These are phyloP conservation scores for Podotricha telesiphe DNA, from an alignment of 2,888 invertebrate genomes.

Conservation along the genomic window DNA sequence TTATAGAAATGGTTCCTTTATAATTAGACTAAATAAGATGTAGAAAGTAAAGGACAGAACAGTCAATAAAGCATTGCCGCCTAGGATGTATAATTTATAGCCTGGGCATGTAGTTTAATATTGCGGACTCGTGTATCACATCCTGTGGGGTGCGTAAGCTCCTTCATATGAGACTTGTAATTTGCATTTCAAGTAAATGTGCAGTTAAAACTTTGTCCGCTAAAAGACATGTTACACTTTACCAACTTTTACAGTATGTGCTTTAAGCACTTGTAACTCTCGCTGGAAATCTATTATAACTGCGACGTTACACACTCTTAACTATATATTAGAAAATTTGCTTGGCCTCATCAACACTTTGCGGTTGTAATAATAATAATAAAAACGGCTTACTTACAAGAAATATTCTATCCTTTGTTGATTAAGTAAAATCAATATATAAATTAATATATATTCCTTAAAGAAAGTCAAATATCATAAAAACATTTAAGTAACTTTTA, in stretches of 20 bases:
- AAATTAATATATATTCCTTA: not conserved
- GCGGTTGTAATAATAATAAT: too few species aligned
- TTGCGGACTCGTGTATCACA: conserved; percentile 75
- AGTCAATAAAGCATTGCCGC: conserved; percentile 32
- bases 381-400: too few species aligned
- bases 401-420: too few species aligned
- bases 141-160: conserved; percentile 44
- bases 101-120: conserved; percentile 77
- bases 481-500: not conserved
- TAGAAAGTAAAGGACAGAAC: not conserved
- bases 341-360: not conserved
- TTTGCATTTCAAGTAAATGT: conserved; percentile 80
- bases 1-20: too few species aligned
- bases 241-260: conserved; percentile 24
- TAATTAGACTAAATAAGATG: not conserved
- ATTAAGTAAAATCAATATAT: not conserved
- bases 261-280: conserved; percentile 23
- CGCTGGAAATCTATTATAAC: not conserved
- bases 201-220: conserved; percentile 73
- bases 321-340: not conserved
- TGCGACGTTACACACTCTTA: not conserved
- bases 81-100: conserved; percentile 72
- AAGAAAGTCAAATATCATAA: too few species aligned
- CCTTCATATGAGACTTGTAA: conserved; percentile 68
- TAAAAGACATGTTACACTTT: conserved; percentile 56